A percentile compares a stretch with the other conserved stretches of the same genome.
Conservation (phyloP, 1,140 invertebrate genomes). For the Musca vetustissima region DNA sequence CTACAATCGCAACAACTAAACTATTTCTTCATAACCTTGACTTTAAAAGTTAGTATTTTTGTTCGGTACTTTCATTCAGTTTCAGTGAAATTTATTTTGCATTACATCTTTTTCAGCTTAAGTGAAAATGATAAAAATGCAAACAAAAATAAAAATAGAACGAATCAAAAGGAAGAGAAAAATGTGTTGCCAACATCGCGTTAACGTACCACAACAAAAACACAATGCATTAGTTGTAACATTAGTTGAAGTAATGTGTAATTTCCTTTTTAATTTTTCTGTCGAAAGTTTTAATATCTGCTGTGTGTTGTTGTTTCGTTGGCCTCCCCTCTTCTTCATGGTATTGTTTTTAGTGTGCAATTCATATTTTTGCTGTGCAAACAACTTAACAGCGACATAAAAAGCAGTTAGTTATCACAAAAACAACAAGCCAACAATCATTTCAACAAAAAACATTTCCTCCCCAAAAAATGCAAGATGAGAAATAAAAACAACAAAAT, state of each 20-base stretch:
- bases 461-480: no score
- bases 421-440: not conserved
- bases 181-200: not conserved
- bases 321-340: no score
- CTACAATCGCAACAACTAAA: no score
- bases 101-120: no score
- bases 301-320: no score
- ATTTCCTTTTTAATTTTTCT: slow-evolving; percentile 17
- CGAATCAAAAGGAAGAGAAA: not conserved
- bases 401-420: not conserved
- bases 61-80: not conserved
- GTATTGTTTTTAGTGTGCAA: no score
- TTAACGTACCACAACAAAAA: not conserved
- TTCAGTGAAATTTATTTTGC: no score
- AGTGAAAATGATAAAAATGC: no score
- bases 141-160: not conserved
- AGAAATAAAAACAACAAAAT: not conserved
- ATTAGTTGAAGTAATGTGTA: slow-evolving; percentile 15
- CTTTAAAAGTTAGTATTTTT: not conserved
- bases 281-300: no score
- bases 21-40: not conserved
- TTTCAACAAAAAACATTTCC: no score
- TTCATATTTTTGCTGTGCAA: no score
- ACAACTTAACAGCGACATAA: not conserved
- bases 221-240: slow-evolving; percentile 10